Evolutionary conservation across 2,113 vertebrate species (phyloP), one percentile per base, ranked within the genome.

Genomic region (Grus americana): DNA sequence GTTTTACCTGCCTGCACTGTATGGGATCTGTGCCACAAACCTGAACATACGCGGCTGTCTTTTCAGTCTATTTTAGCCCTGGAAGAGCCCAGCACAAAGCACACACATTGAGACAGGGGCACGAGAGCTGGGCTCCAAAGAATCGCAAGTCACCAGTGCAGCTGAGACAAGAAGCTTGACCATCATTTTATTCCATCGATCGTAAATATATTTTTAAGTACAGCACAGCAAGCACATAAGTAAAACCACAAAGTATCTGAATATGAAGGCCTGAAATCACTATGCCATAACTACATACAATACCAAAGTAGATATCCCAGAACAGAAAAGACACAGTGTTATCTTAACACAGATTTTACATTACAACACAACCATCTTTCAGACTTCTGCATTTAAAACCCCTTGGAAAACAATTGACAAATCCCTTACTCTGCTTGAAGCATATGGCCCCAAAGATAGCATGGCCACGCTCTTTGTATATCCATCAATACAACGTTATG

Each of bases 401-500:
- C 36, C 42, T 58, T 21, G 36, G 71, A 68, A 94, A 83, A 88
- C 14, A 81, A 52, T 3, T 34, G 34, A 4, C 59, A 88, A 75
- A 47, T 17, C 49, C 46, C 32, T 55, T 5, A 21, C 12, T 85
- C 27, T 67, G 66, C 55, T 14, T n/a, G 82, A 50, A 67, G 72
- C 24, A 21, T 6, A 7, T 1, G 30, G 55, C 42, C 52, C 34
- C 79, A 54, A 23, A 55, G 76, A 27, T 0, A n/a, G 34, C 46
- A 13, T 0, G 11, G 50, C 86, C 54, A 32, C 0, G 5, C 34
- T 40, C 86, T 6, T 1, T 2, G 44, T 24, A 32, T 3, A 32
- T 5, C n/a, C 61, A 30, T 5, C n/a, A 8, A 14, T 4, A 19
- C 36, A n/a, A 11, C 3, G 4, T 4, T 9, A 30, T 1, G 19